Evolutionary conservation across 2,113 vertebrate species (phyloP), one percentile per base, ranked within the genome.

Genomic region (Ramphastos sulfuratus): DNA sequence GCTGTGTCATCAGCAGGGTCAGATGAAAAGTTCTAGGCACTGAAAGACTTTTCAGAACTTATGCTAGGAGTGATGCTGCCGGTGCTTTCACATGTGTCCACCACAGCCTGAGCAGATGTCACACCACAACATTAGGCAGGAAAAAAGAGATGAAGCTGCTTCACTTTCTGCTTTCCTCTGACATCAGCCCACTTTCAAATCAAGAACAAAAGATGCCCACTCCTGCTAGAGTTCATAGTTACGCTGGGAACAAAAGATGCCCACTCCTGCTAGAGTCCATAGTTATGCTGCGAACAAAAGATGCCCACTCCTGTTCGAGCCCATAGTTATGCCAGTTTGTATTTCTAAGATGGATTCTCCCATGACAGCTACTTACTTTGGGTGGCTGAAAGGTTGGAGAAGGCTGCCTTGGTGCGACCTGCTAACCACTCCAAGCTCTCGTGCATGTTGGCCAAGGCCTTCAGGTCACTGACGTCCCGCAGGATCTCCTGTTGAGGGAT

Each of bases 341-440:
- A 8, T 2, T 6, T 15, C 63, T 50, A 39, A 18, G 35, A 63
- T 15, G 7, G 52, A 11, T 23, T 72, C 25, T 81, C 58, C 63
- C 4, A 0, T 0, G 25, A 60, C 46, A 15, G 30, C 7, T 12
- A 98, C 99, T 99, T 82, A 99, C 99, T 97, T 79, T 98, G 98
- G 52, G 96, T 85, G 4, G 97, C 93, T 19, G 98, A 98, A 24
- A 99, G 98, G 95, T 64, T 98, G 96, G 97, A 95, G 79, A 99
- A 98, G 54, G 99, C 99, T 0, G 96, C 96, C 96, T 98, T 99
- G 46, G 98, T 98, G 27, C 98, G 98, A 11, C 95, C 97, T 3
- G 99, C 98, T 23, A 99, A 97, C 99, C 99, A 99, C 89, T 99
- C 99, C 98, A 99, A 98, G 98, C 99, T 99, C 95, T 99, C 99